Conservation (phyloP, 1,140 invertebrate species). For the Hydropsyche tenuis region DNA sequence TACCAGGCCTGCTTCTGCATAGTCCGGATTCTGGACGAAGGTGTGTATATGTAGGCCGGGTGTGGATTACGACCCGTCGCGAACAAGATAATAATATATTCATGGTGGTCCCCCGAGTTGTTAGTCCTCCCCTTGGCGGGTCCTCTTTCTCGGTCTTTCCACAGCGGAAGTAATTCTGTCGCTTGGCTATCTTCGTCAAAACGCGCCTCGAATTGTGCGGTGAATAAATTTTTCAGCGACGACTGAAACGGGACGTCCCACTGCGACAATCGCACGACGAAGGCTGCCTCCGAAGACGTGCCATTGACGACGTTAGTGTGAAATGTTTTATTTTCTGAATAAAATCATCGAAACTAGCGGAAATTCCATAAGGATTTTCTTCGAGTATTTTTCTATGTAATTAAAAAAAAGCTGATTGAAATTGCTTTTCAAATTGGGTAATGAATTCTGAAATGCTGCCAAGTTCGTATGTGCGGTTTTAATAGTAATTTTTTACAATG, state of each 20-base stretch:
- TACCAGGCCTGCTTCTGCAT: too few relatives aligned
- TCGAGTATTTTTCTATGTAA: background rate
- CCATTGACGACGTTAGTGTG: background rate
- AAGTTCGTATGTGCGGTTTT: too few relatives aligned
- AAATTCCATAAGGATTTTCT: background rate
- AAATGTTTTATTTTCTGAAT: background rate
- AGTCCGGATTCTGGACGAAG: background rate
- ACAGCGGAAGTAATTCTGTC: background rate
- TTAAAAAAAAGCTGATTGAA: too few relatives aligned
- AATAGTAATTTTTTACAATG: too few relatives aligned
- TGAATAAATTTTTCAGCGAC: conserved; percentile 11
- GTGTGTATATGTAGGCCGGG: conserved; percentile 28
- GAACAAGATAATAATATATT: conserved; percentile 45
- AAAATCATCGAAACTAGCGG: background rate
- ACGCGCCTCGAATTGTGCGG: background rate
- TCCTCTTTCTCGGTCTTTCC: background rate
- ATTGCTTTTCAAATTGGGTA: too few relatives aligned
- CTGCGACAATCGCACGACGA: background rate
- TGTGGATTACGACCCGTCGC: conserved; percentile 42
- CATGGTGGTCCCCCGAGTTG: conserved; percentile 39
- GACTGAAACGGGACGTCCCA: background rate
- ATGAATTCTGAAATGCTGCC: too few relatives aligned
- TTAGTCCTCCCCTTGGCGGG: conserved; percentile 15
- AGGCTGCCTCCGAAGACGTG: background rate
- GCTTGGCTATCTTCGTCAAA: background rate